These are phyloP conservation scores for Scaptomyza parva DNA, from an alignment of 2,888 invertebrate genomes.

Conservation along the genomic window DNA sequence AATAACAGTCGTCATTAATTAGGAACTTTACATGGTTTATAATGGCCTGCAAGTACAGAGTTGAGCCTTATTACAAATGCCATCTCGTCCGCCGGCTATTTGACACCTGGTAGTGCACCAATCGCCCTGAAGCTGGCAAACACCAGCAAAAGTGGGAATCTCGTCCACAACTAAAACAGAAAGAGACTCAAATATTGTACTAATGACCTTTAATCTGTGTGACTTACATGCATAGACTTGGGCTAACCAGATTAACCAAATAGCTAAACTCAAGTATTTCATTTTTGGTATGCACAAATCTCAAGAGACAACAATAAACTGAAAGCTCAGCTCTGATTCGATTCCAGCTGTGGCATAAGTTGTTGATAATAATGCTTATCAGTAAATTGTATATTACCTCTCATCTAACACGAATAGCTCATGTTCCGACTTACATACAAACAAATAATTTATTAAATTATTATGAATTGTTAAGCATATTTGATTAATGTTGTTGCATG, in stretches of 20 bases:
- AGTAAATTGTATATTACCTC: slow-evolving; percentile 8
- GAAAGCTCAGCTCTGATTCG: slow-evolving; percentile 18
- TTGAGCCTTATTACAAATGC: slow-evolving; percentile 70
- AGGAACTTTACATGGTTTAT: slow-evolving; percentile 14
- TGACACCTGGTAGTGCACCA: slow-evolving; percentile 69
- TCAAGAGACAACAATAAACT: slow-evolving; percentile 38
- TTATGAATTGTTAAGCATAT: slow-evolving; percentile 8
- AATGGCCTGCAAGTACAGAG: slow-evolving; percentile 73
- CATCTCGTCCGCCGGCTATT: slow-evolving; percentile 76
- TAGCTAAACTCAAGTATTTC: slow-evolving; percentile 48
- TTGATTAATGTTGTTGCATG: slow-evolving; percentile 19
- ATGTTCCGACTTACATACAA: slow-evolving; percentile 19
- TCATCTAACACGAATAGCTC: slow-evolving; percentile 43
- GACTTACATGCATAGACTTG: slow-evolving; percentile 46
- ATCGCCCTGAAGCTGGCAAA: slow-evolving; percentile 73
- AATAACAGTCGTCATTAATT: background rate
- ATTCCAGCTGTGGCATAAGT: slow-evolving; percentile 9
- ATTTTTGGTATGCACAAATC: slow-evolving; percentile 40
- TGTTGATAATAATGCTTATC: slow-evolving; percentile 52
- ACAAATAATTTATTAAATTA: slow-evolving; percentile 23
- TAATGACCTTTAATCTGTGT: background rate
- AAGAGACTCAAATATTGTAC: background rate
- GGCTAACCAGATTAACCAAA: slow-evolving; percentile 48
- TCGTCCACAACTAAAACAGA: slow-evolving; percentile 43
- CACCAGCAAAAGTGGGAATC: slow-evolving; percentile 53